phyloP scores from a whole-genome alignment of 2,797 vertebrate species.

The Hirundo rustica region DNA sequence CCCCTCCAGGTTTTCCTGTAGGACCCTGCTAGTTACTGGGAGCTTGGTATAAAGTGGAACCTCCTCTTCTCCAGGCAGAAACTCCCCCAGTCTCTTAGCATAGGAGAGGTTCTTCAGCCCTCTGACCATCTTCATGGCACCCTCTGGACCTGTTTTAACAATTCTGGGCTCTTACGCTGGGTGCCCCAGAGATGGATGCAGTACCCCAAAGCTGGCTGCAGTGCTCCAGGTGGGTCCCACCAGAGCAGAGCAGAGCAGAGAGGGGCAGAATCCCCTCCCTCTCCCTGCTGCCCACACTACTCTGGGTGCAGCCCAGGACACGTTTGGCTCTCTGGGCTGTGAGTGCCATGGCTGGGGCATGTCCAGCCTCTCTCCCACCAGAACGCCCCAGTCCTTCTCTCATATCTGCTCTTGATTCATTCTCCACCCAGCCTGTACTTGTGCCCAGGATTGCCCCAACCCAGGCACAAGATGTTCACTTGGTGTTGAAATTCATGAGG shows the following conservation, averaged over 20 bases:
- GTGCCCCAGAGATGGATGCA: too few species aligned
- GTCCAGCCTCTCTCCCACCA: not conserved
- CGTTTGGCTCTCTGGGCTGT: not conserved
- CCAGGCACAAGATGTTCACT: not conserved
- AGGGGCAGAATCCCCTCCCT: not conserved
- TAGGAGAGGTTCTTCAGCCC: not conserved
- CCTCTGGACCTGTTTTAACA: not conserved
- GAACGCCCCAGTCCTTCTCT: not conserved
- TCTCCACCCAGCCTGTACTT: not conserved
- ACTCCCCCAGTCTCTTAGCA: too few species aligned
- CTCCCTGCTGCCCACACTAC: accelerated
- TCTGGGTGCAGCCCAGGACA: not conserved
- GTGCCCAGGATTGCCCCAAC: not conserved
- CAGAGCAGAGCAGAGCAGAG: not conserved
- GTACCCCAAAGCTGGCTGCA: too few species aligned
- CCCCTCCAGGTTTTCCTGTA: not conserved
- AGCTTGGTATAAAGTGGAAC: not conserved
- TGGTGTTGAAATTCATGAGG: not conserved
- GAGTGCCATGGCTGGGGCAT: not conserved
- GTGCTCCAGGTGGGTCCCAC: not conserved
- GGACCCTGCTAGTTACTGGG: too few species aligned
- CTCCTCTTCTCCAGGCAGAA: not conserved
- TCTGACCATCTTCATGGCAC: not conserved
- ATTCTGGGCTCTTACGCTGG: too few species aligned
- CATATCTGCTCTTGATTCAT: not conserved